Percentiles rank a stretch among this genome's conserved stretches.
Evolutionary conservation across 2,797 vertebrate species (phyloP).

Genomic region (Syngnathus rostellatus): DNA sequence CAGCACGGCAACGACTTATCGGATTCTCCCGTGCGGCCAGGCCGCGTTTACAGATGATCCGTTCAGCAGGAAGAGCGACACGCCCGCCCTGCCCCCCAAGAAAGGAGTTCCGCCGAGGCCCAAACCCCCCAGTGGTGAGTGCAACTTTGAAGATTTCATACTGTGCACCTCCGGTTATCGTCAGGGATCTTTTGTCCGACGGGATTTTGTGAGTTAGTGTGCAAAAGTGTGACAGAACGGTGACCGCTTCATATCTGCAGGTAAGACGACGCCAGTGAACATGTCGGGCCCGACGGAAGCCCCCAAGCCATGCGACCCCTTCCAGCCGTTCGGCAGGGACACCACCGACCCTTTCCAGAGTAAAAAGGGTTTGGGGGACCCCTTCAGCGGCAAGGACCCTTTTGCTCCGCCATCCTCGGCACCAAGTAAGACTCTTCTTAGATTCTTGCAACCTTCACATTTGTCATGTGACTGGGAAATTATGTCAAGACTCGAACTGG

Average conservation of each 20-base stretch:
- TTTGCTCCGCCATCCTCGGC: constrained; percentile 84
- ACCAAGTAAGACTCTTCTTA: constrained; percentile 85
- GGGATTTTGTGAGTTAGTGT: background rate
- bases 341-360: constrained; percentile 84
- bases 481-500: background rate
- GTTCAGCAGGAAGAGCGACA: constrained; percentile 86
- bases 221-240: background rate
- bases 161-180: too few relatives aligned
- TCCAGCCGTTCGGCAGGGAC: constrained; percentile 87
- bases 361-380: constrained; percentile 89
- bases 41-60: constrained; percentile 84
- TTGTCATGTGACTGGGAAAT: background rate
- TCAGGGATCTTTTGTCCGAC: background rate
- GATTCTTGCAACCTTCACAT: constrained; percentile 83
- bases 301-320: constrained; percentile 84
- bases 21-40: constrained; percentile 32
- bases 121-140: constrained; percentile 93
- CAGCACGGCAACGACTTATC: background rate
- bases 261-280: constrained; percentile 91
- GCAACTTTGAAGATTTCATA: constrained; percentile 4
- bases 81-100: constrained; percentile 90
- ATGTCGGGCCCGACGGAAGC: constrained; percentile 75
- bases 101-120: constrained; percentile 88
- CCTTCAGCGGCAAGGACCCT: constrained; percentile 96
- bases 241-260: constrained; percentile 57